These are phyloP conservation scores for Megaceryle alcyon DNA, from an alignment of 2,797 vertebrate genomes.

Conservation along the genomic window DNA sequence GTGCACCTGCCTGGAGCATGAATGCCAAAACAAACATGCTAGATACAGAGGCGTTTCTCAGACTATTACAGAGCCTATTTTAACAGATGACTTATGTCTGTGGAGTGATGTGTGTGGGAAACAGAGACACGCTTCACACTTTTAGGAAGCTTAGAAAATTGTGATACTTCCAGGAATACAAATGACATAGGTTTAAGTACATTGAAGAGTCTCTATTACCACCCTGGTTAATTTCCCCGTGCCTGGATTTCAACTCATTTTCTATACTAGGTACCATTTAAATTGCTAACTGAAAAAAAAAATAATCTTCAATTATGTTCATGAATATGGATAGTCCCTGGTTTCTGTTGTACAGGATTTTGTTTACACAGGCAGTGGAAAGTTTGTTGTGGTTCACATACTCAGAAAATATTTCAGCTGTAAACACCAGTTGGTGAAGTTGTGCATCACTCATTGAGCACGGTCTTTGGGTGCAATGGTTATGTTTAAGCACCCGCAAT, in stretches of 20 bases:
- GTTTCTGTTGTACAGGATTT: conserved; percentile 10
- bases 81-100: conserved; percentile 19
- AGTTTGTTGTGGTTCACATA: conserved; percentile 25
- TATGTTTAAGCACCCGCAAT: background rate
- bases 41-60: background rate
- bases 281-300: conserved; percentile 2
- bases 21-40: conserved; percentile 2
- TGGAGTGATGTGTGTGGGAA: conserved; percentile 28
- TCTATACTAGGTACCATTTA: background rate
- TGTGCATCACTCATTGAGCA: background rate
- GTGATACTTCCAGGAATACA: conserved; percentile 51
- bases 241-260: background rate
- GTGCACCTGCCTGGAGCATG: background rate
- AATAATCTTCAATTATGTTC: background rate
- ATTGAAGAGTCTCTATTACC: background rate
- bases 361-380: conserved; percentile 9
- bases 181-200: background rate
- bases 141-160: conserved; percentile 46
- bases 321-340: background rate
- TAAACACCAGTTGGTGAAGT: conserved; percentile 44
- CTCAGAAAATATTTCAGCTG: conserved; percentile 34
- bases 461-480: background rate
- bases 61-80: conserved; percentile 5
- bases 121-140: conserved; percentile 33
- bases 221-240: background rate